Evolutionary conservation across 92 coral and sea anemone genomes (phyloP), one percentile per base, ranked within the genome.

Genomic region (Pocillopora grandis): DNA sequence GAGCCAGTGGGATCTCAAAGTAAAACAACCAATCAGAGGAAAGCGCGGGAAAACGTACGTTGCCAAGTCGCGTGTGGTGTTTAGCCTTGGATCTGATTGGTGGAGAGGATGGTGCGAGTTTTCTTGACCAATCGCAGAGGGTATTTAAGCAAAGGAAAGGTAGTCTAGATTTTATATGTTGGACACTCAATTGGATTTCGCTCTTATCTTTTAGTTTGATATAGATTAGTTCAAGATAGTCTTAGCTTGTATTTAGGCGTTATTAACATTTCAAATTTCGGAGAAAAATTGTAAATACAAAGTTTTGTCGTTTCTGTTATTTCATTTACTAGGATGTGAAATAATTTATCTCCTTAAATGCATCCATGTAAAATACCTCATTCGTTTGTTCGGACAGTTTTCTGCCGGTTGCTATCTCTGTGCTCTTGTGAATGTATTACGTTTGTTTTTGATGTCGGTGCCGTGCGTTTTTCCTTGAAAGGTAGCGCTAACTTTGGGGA

Each of bases 401-500:
- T 6, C n/a, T 0, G 1, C 8, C n/a, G 17, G 21, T 62, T 16
- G 66, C 6, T 2, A 62, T 19, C 2, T 62, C 0, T 62, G 9
- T 9, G 66, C n/a, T 62, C n/a, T 63, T 18, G 9, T 10, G 2
- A 0, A 1, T 63, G 20, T 10, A 63, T 18, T 5, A 10, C 20
- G 70, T 27, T 7, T 20, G 12, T 65, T n/a, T 0, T 35, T 66
- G 21, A 20, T 66, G 70, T 10, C 2, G 70, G 20, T 20, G 14
- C 20, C 0, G 12, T 31, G 20, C 33, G 70, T 21, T 66, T 1
- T 20, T 10, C 2, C 36, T 21, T 66, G 14, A 58, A 58, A 1
- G 1, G 0, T 0, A 58, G 14, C 1, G 31, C 31, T 27, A 27
- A 27, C 31, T 0, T 27, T 1, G 1, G 1, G 0, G 31, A 27